Evolutionary conservation across 2,888 invertebrate genomes (phyloP).

Genomic region (Phasia obesa): DNA sequence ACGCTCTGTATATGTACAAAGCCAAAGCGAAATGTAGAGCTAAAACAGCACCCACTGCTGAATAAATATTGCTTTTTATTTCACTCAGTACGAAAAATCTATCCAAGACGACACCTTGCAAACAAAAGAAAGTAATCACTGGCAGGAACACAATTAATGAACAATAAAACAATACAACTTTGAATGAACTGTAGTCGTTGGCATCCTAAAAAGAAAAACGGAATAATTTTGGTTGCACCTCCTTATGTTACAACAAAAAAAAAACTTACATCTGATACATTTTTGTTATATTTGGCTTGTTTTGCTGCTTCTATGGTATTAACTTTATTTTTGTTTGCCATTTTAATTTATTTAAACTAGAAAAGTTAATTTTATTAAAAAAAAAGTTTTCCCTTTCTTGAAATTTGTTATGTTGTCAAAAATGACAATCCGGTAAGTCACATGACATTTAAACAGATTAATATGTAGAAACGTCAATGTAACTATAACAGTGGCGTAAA

Average conservation of each 20-base stretch:
- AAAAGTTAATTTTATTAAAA: slow-evolving; percentile 34
- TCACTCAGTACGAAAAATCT: slow-evolving; percentile 84
- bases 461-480: slow-evolving; percentile 28
- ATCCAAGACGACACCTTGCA: slow-evolving; percentile 88
- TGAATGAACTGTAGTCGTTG: slow-evolving; percentile 88
- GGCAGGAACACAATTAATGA: slow-evolving; percentile 90
- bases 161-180: slow-evolving; percentile 89
- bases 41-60: slow-evolving; percentile 89
- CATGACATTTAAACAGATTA: slow-evolving; percentile 33
- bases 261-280: slow-evolving; percentile 65
- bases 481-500: slow-evolving; percentile 17
- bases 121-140: slow-evolving; percentile 88
- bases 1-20: slow-evolving; percentile 90
- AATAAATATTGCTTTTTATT: slow-evolving; percentile 89
- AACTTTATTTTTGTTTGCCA: slow-evolving; percentile 66
- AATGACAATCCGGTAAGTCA: slow-evolving; percentile 63
- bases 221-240: neutral
- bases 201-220: slow-evolving; percentile 75
- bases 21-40: slow-evolving; percentile 90
- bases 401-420: slow-evolving; percentile 47
- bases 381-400: slow-evolving; percentile 20
- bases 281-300: slow-evolving; percentile 52
- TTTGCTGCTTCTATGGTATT: slow-evolving; percentile 42
- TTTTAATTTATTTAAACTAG: slow-evolving; percentile 28
- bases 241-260: neutral